A percentile compares a stretch with the other conserved stretches of the same genome.
phyloP scores from a whole-genome alignment of 2,797 vertebrate species.

The Parotocinclus haroldoi region DNA sequence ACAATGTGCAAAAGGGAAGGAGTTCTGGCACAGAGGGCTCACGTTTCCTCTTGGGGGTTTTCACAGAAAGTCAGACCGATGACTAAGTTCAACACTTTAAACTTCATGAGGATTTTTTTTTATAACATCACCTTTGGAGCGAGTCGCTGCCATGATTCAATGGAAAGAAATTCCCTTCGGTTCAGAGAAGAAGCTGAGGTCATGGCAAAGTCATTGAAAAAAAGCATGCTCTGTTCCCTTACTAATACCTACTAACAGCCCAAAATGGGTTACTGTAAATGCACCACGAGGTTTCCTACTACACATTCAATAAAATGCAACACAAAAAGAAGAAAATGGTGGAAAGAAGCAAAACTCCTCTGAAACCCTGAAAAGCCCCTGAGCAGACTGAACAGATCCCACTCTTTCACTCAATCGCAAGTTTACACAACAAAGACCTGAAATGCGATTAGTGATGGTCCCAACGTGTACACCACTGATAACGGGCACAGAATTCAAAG shows the following conservation, averaged over 20 bases:
- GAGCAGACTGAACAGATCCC: no score
- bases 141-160: constrained; percentile 61
- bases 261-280: no score
- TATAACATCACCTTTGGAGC: constrained; percentile 38
- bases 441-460: constrained; percentile 18
- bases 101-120: constrained; percentile 44
- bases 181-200: constrained; percentile 61
- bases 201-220: constrained; percentile 59
- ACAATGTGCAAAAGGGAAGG: constrained; percentile 39
- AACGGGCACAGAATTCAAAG: constrained; percentile 28
- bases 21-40: constrained; percentile 43
- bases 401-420: no score
- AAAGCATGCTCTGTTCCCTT: constrained; percentile 40
- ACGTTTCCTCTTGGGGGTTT: constrained; percentile 55
- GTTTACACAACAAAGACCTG: constrained; percentile 22
- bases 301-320: no score
- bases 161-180: constrained; percentile 53
- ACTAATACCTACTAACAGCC: constrained; percentile 25
- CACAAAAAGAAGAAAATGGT: no score
- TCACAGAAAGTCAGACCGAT: constrained; percentile 26
- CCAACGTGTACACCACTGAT: constrained; percentile 10
- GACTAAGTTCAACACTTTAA: constrained; percentile 50
- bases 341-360: no score
- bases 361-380: no score
- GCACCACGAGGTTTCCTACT: no score